These are phyloP conservation scores for Popillia japonica DNA, from an alignment of 1,140 invertebrate species.

Conservation along the genomic window DNA sequence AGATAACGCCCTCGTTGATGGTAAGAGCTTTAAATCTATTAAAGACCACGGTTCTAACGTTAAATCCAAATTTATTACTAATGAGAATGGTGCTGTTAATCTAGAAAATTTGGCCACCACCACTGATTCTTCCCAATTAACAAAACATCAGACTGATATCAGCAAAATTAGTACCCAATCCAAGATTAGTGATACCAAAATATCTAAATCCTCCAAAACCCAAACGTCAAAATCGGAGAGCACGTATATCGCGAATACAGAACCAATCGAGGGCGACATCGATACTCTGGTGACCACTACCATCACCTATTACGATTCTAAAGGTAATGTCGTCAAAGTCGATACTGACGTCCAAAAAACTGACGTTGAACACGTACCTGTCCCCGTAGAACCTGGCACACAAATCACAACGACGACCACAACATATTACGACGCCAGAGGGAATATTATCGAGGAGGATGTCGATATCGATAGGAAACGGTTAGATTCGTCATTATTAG, in stretches of 20 bases:
- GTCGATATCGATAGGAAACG: slow-evolving; percentile 49
- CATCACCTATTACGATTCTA: slow-evolving; percentile 57
- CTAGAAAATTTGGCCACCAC: background rate
- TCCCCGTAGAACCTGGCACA: slow-evolving; percentile 12
- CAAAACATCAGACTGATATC: background rate
- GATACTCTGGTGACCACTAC: slow-evolving; percentile 51
- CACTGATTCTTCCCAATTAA: background rate
- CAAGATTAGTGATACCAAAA: background rate
- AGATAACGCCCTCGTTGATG: slow-evolving; percentile 28
- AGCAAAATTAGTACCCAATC: slow-evolving; percentile 7
- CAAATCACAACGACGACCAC: slow-evolving; percentile 52
- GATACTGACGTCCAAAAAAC: slow-evolving; percentile 48
- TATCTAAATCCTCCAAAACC: slow-evolving; percentile 17
- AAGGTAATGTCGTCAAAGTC: slow-evolving; percentile 55
- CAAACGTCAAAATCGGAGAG: slow-evolving; percentile 38
- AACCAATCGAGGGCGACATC: slow-evolving; percentile 23
- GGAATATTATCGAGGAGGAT: slow-evolving; percentile 55
- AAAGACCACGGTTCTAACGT: background rate
- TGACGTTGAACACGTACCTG: background rate
- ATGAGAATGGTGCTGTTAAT: background rate
- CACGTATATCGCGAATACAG: slow-evolving; percentile 22
- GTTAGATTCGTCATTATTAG: background rate
- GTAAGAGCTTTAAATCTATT: background rate
- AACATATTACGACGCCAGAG: slow-evolving; percentile 56
- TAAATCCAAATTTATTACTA: background rate